phyloP scores from a whole-genome alignment of 2,888 invertebrate genomes.

The Drosophila borborema region DNA sequence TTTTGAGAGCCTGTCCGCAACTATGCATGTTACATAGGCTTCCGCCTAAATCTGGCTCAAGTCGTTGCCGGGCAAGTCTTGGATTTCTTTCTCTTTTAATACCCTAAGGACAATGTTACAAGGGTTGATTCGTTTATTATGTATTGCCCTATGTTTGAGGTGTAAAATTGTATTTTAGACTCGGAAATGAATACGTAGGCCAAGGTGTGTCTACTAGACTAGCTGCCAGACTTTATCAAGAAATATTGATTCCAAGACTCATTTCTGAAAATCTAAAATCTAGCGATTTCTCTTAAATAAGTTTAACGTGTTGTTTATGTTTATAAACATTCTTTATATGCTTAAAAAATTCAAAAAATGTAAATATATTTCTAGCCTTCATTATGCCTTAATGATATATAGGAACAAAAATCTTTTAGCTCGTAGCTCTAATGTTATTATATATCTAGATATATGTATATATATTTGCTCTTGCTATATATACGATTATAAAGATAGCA shows the following conservation, averaged over 20 bases:
- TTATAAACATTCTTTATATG: too few relatives aligned
- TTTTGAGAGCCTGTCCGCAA: constrained; percentile 39
- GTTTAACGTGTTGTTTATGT: neutral
- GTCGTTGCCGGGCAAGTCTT: constrained; percentile 48
- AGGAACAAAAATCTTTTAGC: too few relatives aligned
- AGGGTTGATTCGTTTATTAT: neutral
- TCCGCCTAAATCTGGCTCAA: constrained; percentile 68
- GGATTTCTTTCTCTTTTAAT: neutral
- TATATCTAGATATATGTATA: neutral
- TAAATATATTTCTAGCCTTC: too few relatives aligned
- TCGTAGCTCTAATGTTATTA: too few relatives aligned
- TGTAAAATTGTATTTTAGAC: neutral
- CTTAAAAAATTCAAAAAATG: too few relatives aligned
- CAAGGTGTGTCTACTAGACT: neutral
- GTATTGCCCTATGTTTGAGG: neutral
- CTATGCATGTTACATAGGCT: constrained; percentile 46
- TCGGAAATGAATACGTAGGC: neutral
- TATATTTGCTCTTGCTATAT: neutral
- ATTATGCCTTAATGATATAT: too few relatives aligned
- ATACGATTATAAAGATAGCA: too few relatives aligned
- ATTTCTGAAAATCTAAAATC: too few relatives aligned
- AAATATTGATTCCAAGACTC: neutral
- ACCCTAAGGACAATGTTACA: neutral
- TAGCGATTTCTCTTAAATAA: too few relatives aligned
- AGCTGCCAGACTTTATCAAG: neutral